These are phyloP conservation scores for Drosophila cracens DNA, from an alignment of 2,888 invertebrate genomes.

Conservation along the genomic window DNA sequence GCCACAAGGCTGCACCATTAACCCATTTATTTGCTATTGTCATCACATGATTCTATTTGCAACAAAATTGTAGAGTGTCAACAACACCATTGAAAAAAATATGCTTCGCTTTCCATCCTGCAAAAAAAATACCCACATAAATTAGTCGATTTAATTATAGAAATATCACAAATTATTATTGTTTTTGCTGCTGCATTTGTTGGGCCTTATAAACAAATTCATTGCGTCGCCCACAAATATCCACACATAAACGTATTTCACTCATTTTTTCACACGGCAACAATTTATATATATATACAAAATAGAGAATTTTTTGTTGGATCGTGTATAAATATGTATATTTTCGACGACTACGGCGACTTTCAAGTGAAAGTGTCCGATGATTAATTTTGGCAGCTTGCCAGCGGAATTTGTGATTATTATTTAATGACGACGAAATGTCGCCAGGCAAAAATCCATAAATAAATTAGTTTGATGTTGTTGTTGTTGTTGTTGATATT, in stretches of 20 bases:
- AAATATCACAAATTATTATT: slow-evolving; percentile 48
- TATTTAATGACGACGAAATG: slow-evolving; percentile 79
- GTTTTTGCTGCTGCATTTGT: slow-evolving; percentile 30
- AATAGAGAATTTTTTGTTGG: slow-evolving; percentile 6
- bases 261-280: slow-evolving; percentile 57
- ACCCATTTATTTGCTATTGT: slow-evolving; percentile 57
- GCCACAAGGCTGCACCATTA: slow-evolving; percentile 48
- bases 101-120: neutral
- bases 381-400: slow-evolving; percentile 81
- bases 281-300: slow-evolving; percentile 28
- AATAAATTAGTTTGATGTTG: slow-evolving; percentile 56
- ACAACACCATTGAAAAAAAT: slow-evolving; percentile 14
- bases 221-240: slow-evolving; percentile 54
- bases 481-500: slow-evolving; percentile 21
- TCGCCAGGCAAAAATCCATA: slow-evolving; percentile 64
- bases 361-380: slow-evolving; percentile 83
- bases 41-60: slow-evolving; percentile 46
- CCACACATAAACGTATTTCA: slow-evolving; percentile 32
- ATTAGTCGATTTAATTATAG: slow-evolving; percentile 43
- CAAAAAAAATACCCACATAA: slow-evolving; percentile 32
- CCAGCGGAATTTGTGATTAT: slow-evolving; percentile 81
- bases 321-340: slow-evolving; percentile 6
- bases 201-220: slow-evolving; percentile 37
- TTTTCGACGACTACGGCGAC: slow-evolving; percentile 20
- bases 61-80: slow-evolving; percentile 31